phyloP scores from a whole-genome alignment of 2,888 invertebrate species.

The Dynastes tityus region DNA sequence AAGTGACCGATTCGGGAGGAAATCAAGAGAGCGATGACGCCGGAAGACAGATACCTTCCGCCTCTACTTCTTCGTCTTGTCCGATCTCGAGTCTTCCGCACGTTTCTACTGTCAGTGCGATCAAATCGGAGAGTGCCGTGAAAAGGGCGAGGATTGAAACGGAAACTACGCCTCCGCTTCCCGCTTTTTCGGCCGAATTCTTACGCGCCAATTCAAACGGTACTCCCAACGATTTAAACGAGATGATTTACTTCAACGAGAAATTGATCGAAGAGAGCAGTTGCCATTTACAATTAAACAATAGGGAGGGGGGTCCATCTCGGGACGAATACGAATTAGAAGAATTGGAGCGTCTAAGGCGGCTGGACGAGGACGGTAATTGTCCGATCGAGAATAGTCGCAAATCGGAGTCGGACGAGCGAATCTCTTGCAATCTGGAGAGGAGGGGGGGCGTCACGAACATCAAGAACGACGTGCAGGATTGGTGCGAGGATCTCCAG shows the following conservation, averaged over 20 bases:
- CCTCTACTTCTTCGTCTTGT: not conserved
- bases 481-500: conserved; percentile 38
- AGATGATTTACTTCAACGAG: conserved; percentile 42
- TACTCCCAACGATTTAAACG: not conserved
- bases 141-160: not conserved
- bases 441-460: conserved; percentile 33
- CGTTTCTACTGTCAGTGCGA: not conserved
- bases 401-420: not conserved
- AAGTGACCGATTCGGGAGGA: conserved; percentile 5
- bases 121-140: conserved; percentile 12
- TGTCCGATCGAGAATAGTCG: not conserved
- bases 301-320: too few relatives aligned
- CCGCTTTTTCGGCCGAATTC: not conserved
- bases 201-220: not conserved
- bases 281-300: not conserved
- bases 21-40: not conserved
- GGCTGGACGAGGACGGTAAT: conserved; percentile 17
- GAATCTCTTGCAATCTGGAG: conserved; percentile 13
- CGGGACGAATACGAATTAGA: conserved; percentile 35
- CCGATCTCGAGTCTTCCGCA: not conserved
- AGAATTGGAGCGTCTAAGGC: conserved; percentile 39
- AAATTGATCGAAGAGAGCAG: conserved; percentile 5
- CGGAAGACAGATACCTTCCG: not conserved
- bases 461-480: conserved; percentile 25
- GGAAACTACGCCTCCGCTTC: not conserved